Base-by-base conservation (phyloP, 1,140 invertebrate genomes). In the Drosophila bifasciata region DNA sequence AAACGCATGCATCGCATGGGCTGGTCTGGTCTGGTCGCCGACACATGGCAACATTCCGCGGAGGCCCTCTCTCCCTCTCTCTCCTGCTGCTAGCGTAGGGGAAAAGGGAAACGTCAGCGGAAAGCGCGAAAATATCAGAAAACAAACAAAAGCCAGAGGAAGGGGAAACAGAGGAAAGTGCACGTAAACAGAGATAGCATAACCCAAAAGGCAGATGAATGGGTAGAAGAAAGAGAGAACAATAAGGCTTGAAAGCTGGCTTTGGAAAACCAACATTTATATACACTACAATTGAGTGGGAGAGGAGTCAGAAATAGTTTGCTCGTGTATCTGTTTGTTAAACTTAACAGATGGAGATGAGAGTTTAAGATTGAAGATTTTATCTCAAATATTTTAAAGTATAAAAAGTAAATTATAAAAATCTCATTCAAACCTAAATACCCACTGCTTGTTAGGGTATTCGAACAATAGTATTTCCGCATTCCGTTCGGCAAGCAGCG, bases 401-500 rank as follows among this genome's bases (percentile, higher is more conserved):
- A 6, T 23, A n/a, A 0, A 23, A 23, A 23, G 21, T 23, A 23
- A 23, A 3, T 23, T 25, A 25, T 25, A 23, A 4, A 4, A 2
- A 23, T 36, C 32, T 5, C 32, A 4, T 13, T 13, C 1, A 13
- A 36, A 36, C 11, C 32, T 0, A 13, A 13, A 36, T 36, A 36
- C 32, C 11, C 32, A 0, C 11, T 13, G 32, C 1, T 25, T 25
- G 23, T 13, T 13, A 11, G 11, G 32, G 32, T 36, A 36, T 36
- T 36, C 32, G 8, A 36, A 36, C 4, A 78, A 78, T 63, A 66
- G 74, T 86, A 85, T 85, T 85, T 85, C 81, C 81, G 81, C 81
- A 85, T 85, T 85, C 83, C 81, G 40, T 39, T 49, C 48, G 16
- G 8, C 76, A 44, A 44, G 46, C 63, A 60, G 45, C 48, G 58